Evolutionary conservation across 2,888 invertebrate species (phyloP), one percentile per base, ranked within the genome.

Genomic region (Drosophila incognita): DNA sequence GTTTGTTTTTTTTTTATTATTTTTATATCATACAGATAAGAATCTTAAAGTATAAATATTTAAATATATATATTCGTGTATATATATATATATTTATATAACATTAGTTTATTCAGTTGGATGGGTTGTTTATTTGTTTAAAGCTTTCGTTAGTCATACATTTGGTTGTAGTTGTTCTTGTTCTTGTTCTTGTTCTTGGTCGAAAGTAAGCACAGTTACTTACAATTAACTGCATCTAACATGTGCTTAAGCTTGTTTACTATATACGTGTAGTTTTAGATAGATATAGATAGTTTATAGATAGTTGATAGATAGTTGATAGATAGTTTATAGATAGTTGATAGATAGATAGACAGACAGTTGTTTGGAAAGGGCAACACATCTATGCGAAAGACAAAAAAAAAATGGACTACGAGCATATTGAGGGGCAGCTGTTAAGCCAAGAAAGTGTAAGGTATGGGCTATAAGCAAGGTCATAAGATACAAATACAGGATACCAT

Each of bases 91-190:
- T 36, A 33, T 61, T 60, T 61, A 54, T 58, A 40, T 56, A 52
- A 33, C 13, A 52, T 64, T 62, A 70, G 61, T 68, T 71, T 60
- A 49, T 51, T 76, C 53, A 72, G 71, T 76, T 85, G 85, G 90
- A 89, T 87, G 88, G 90, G 84, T 70, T 77, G 81, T 74, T 78
- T 57, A 42, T 65, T 59, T 68, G 36, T 76, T 85, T 85, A 87
- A 89, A 87, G 90, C 90, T 87, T 87, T 85, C 69, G 69, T 89
- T 77, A 76, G 83, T 87, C 75, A 62, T 72, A 69, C 72, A 68
- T 79, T 81, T 61, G 46, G 67, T 56, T 62, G 66, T 60, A 60
- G 62, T 57, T 62, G 48, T 67, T 38, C n/a, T 33, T 59, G 35
- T 56, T 51, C 31, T 42, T 59, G 35, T 56, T 51, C 31, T 42